phyloP scores from a whole-genome alignment of 2,797 vertebrate genomes.

The Scleropages formosus region DNA sequence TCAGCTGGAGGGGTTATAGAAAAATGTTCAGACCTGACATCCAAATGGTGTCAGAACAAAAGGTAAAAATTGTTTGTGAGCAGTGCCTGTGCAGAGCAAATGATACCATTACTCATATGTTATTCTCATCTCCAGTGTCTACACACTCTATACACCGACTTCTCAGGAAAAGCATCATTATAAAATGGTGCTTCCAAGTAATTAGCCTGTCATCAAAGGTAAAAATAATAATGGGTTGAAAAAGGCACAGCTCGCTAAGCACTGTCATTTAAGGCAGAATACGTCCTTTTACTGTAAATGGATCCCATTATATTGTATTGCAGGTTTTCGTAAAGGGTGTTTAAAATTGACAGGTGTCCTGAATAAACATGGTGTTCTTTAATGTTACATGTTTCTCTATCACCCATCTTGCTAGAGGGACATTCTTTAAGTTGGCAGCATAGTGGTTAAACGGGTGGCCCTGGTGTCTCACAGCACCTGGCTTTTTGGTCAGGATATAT shows the following conservation, averaged over 20 bases:
- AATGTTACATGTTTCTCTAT: not conserved
- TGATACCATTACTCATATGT: too few species aligned
- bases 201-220: too few species aligned
- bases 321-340: not conserved
- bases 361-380: slow-evolving; percentile 12
- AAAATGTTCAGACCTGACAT: too few species aligned
- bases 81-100: too few species aligned
- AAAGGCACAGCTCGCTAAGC: slow-evolving; percentile 1
- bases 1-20: too few species aligned
- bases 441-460: not conserved
- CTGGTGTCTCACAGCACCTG: not conserved
- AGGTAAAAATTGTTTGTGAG: too few species aligned
- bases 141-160: not conserved
- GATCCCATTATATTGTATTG: not conserved
- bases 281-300: not conserved
- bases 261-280: slow-evolving; percentile 14
- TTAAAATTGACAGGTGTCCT: not conserved
- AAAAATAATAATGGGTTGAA: not conserved
- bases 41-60: too few species aligned
- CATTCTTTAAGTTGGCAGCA: not conserved
- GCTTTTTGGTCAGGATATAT: not conserved
- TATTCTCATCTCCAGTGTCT: not conserved
- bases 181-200: too few species aligned
- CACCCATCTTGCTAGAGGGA: not conserved
- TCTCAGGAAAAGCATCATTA: not conserved